Evolutionary conservation across 2,888 invertebrate species (phyloP), one percentile per base, ranked within the genome.

Genomic region (Cyclophora punctaria): DNA sequence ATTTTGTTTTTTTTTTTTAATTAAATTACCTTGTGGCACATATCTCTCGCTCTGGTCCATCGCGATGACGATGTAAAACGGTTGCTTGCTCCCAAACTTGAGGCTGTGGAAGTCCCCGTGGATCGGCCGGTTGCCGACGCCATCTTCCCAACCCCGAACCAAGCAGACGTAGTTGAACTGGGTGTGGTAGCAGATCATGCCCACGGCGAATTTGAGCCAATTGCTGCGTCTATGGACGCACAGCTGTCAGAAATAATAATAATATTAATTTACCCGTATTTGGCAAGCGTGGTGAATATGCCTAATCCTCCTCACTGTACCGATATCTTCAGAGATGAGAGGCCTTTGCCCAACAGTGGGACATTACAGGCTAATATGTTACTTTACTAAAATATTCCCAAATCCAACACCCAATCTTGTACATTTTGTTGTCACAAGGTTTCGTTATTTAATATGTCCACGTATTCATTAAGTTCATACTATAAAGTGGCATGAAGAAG

Each of bases 1-100:
- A 20, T 1, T 20, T 20, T 20, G 20, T 20, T 20, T 20, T 20
- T 1, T 20, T n/a, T 20, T 20, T 20, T 20, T 1, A 20, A 20
- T 20, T 2, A 20, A 20, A 5, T 46, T 63, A 86, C 92, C 92
- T 90, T 93, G 91, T 3, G 93, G 91, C 3, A 92, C 91, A 67
- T 93, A 94, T 80, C 93, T 84, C 48, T 89, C 90, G 1, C 92
- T 91, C 41, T 93, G 93, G 73, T 94, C 93, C 42, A 90, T 89
- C 0, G 91, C 92, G 33, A 93, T 78, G 3, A 94, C 91, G 62
- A 91, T 88, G 69, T 95, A 95, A 78, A 93, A 93, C 0, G 94
- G 94, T 72, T 94, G 94, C 34, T 86, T 67, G 33, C 80, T 73
- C 45, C 90, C 90, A 40, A 78, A 72, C 3, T 79, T 69, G 33